Conservation (phyloP, 2,888 invertebrate species). For the Lepidochrysops patricia region DNA sequence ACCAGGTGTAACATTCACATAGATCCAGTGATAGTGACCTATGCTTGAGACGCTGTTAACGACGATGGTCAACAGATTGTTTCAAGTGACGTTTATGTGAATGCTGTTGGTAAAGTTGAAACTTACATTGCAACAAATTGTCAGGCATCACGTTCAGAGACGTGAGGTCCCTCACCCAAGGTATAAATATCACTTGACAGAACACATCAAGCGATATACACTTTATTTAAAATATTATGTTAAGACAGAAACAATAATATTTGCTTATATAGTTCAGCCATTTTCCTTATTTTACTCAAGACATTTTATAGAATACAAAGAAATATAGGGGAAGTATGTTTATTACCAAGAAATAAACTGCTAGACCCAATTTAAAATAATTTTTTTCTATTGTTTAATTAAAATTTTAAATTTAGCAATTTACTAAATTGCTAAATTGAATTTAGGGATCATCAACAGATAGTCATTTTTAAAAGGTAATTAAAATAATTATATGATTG, state of each 20-base stretch:
- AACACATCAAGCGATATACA: background rate
- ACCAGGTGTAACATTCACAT: conserved; percentile 45
- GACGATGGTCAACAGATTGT: conserved; percentile 30
- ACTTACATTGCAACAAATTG: conserved; percentile 53
- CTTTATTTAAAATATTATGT: background rate
- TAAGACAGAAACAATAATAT: background rate
- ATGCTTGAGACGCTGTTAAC: conserved; percentile 39
- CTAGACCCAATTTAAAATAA: no score
- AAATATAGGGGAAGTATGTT: no score
- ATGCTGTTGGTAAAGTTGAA: conserved; percentile 48
- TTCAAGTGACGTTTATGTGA: conserved; percentile 50
- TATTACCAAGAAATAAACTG: no score
- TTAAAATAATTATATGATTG: no score
- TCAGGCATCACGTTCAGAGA: conserved; percentile 40
- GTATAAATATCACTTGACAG: conserved; percentile 3
- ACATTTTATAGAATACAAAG: no score
- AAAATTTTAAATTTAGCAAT: no score
- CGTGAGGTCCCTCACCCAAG: conserved; percentile 29
- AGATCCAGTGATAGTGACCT: conserved; percentile 21
- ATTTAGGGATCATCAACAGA: no score
- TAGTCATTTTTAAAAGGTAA: no score
- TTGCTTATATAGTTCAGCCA: background rate
- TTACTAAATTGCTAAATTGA: no score
- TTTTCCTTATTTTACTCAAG: no score
- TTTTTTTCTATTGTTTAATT: no score